These are phyloP conservation scores for Hofmannophila pseudospretella DNA, from an alignment of 2,888 invertebrate species.

Conservation along the genomic window DNA sequence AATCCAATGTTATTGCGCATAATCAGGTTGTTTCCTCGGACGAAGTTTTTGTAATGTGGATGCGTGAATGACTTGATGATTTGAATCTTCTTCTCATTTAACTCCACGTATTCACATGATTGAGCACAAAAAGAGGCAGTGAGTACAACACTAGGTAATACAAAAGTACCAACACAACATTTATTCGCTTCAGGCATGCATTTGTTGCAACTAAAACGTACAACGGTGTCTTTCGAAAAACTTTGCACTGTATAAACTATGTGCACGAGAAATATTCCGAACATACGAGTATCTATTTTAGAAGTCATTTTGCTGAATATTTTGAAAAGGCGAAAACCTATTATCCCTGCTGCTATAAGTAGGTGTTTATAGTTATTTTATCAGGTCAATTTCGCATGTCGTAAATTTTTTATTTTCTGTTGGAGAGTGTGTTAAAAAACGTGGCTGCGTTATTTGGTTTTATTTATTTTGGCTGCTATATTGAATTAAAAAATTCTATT, in stretches of 20 bases:
- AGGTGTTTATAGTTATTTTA: background rate
- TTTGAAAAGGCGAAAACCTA: background rate
- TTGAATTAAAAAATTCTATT: no score
- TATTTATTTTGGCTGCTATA: no score
- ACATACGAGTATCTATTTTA: no score
- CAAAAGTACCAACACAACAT: conserved; percentile 41
- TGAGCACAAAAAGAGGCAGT: conserved; percentile 45
- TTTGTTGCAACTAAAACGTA: conserved; percentile 30
- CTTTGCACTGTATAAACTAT: conserved; percentile 13
- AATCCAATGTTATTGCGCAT: conserved; percentile 23
- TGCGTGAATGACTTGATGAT: conserved; percentile 21
- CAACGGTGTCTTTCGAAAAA: conserved; percentile 26
- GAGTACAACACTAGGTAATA: conserved; percentile 33
- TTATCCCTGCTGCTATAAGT: background rate
- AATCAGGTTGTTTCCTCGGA: conserved; percentile 6
- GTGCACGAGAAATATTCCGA: conserved; percentile 10
- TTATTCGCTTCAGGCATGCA: conserved; percentile 18
- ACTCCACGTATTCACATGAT: conserved; percentile 29
- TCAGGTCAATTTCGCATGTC: background rate
- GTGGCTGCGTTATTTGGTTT: no score
- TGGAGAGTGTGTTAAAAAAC: no score
- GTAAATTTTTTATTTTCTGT: background rate
- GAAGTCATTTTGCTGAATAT: no score
- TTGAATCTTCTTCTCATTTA: conserved; percentile 8
- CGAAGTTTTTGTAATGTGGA: conserved; percentile 17